phyloP scores from a whole-genome alignment of 2,888 invertebrate genomes.

The Hirtodrosophila histrioides region DNA sequence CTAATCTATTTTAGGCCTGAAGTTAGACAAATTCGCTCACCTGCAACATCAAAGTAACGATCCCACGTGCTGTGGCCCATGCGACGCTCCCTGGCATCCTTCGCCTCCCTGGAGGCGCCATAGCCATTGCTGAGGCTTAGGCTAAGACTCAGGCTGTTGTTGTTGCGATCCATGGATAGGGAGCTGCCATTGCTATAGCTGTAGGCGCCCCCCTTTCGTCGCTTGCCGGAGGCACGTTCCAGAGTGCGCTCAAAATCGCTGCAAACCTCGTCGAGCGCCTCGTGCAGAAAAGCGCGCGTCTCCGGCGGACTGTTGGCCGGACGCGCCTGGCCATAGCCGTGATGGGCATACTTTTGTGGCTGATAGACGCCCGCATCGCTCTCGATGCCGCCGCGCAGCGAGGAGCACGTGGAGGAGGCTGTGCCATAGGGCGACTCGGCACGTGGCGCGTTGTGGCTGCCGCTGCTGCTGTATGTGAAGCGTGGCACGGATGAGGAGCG shows the following conservation, averaged over 20 bases:
- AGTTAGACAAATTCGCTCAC: constrained; percentile 63
- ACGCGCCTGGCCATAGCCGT: constrained; percentile 30
- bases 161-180: constrained; percentile 80
- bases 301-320: constrained; percentile 82
- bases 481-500: constrained; percentile 81
- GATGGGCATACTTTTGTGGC: constrained; percentile 32
- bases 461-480: constrained; percentile 66
- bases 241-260: constrained; percentile 89
- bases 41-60: constrained; percentile 73
- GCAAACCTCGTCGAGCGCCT: constrained; percentile 87
- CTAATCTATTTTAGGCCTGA: constrained; percentile 43
- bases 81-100: constrained; percentile 58
- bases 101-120: constrained; percentile 11
- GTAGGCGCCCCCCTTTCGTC: constrained; percentile 66
- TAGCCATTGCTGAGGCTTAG: constrained; percentile 56
- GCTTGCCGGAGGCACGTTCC: constrained; percentile 85
- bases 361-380: constrained; percentile 68
- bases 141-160: constrained; percentile 66
- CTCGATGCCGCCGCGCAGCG: constrained; percentile 74
- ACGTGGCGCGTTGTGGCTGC: constrained; percentile 50
- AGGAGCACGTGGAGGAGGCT: constrained; percentile 80
- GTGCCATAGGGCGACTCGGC: constrained; percentile 82
- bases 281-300: constrained; percentile 83
- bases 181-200: constrained; percentile 36
- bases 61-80: constrained; percentile 69